phyloP scores from a whole-genome alignment of 1,140 invertebrate species.

The Argopecten irradians region DNA sequence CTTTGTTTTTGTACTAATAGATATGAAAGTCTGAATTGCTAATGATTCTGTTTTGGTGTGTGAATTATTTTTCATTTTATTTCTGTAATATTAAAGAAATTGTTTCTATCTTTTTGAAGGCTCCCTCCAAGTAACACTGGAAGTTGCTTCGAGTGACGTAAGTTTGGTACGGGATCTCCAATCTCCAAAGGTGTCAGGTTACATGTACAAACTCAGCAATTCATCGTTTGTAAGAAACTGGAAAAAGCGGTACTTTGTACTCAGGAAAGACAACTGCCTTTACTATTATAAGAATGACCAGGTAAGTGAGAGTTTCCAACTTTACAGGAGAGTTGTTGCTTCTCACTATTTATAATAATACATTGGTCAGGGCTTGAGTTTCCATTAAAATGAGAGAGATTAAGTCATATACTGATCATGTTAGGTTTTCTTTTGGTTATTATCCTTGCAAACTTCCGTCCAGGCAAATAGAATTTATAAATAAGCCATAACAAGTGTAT shows the following conservation, averaged over 20 bases:
- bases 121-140: conserved; percentile 87
- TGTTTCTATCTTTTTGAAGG: conserved; percentile 75
- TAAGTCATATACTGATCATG: background rate
- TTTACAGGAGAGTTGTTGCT: background rate
- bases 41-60: background rate
- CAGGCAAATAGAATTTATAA: no score
- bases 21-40: background rate
- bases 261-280: conserved; percentile 93
- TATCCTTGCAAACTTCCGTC: no score
- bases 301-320: conserved; percentile 62
- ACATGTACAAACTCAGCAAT: conserved; percentile 70
- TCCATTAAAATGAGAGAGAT: background rate
- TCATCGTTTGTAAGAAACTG: conserved; percentile 79
- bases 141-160: conserved; percentile 83
- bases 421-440: background rate
- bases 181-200: conserved; percentile 77
- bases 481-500: no score
- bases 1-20: background rate
- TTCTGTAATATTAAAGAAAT: background rate
- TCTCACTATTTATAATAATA: background rate
- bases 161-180: conserved; percentile 79
- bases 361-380: background rate
- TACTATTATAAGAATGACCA: conserved; percentile 95
- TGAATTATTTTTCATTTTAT: background rate
- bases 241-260: conserved; percentile 92